A percentile compares a stretch with the other conserved stretches of the same genome.
phyloP scores from a whole-genome alignment of 2,797 vertebrate species.

The Poeciliopsis paucimaculata region DNA sequence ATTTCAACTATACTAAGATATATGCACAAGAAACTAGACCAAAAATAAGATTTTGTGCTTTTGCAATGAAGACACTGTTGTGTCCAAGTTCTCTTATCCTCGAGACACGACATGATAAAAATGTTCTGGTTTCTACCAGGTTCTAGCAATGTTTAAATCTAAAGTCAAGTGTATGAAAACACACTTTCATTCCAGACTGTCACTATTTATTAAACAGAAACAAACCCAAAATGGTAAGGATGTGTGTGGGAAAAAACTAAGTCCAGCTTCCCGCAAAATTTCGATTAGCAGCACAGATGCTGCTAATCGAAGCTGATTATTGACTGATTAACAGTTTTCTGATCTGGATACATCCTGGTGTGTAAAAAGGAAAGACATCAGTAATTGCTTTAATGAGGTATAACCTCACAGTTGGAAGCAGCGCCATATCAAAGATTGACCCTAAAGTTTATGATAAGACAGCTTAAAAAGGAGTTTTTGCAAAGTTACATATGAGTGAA shows the following conservation, averaged over 20 bases:
- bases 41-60: too few relatives aligned
- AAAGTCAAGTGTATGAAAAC: not conserved
- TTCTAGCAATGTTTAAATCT: not conserved
- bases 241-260: not conserved
- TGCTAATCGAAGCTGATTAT: not conserved
- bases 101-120: not conserved
- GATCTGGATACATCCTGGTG: not conserved
- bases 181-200: not conserved
- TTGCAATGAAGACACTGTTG: not conserved
- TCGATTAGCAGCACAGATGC: too few relatives aligned
- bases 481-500: not conserved
- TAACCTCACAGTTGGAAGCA: not conserved
- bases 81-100: not conserved
- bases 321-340: not conserved
- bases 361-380: not conserved
- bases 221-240: not conserved
- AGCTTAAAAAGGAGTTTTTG: not conserved
- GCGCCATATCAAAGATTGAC: not conserved
- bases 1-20: too few relatives aligned
- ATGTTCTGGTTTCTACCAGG: not conserved
- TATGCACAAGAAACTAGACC: too few relatives aligned
- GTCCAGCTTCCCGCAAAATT: not conserved
- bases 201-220: constrained; percentile 6
- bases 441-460: not conserved
- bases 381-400: not conserved